Evolutionary conservation across 2,888 invertebrate genomes (phyloP), one percentile per base, ranked within the genome.

Genomic region (Himalopsyche tibetana): DNA sequence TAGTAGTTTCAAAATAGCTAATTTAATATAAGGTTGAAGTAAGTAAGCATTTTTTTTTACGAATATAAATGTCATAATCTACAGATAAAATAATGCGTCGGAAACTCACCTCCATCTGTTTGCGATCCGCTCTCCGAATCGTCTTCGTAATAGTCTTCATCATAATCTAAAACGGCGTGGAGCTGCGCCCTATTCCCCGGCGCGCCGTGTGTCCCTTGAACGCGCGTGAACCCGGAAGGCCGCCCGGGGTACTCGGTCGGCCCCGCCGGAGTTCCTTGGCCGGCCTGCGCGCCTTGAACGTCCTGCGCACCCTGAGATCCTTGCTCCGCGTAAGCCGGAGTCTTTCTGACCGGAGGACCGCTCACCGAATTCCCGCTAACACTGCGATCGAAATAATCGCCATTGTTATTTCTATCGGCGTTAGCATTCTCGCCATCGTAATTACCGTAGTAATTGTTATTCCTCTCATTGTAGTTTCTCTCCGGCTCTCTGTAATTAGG

Each of bases 111-210:
- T 40, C 69, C 69, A n/a, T 38, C 79, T 36, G 79, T 55, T 28
- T 82, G 55, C 55, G 86, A 69, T 5, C 85, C 85, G 11, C 51
- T 55, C 12, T 85, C 87, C 55, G 87, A 93, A 89, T 93, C 93
- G 88, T 95, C 95, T 89, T 95, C 95, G 86, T 95, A 95, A 89
- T 95, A 94, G 89, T 93, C 93, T 87, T 94, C 94, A 89, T 96
- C 95, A 89, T 96, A 96, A 90, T 96, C 96, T 82, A 96, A 92
- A 38, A 96, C 95, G 5, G 96, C 96, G 90, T 96, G 96, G 86
- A 96, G 91, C 89, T 95, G 95, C 2, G 95, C 95, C 90, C 94
- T 94, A 19, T 93, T 92, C 5, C 88, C 88, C 0, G 87, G 93
- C 89, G 92, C 95, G 87, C 92, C 92, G 1, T 93, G 93, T 2